Evolutionary conservation across 2,797 vertebrate species (phyloP), one percentile per base, ranked within the genome.

Genomic region (Morus bassanus): DNA sequence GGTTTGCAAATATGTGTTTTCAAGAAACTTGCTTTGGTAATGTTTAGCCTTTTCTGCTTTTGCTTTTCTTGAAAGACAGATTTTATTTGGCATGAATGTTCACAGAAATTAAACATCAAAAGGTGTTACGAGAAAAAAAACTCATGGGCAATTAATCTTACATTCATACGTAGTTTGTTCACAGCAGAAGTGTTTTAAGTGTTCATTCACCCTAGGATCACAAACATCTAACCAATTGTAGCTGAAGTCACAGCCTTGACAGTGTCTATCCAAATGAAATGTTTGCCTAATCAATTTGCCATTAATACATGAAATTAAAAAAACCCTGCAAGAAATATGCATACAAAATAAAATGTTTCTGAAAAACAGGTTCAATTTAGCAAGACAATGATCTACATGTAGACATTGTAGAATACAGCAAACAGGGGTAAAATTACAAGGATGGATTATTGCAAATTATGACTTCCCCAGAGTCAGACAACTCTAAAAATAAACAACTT

Each of bases 91-190:
- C 63, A 59, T 15, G n/a, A 89, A 67, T 2, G 11, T 48, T 82
- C 13, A 8, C 2, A 64, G 63, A 94, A 94, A 94, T 30, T 30
- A 15, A 75, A 80, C 53, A 80, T 51, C 53, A 60, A 57, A 94
- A 72, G 45, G 53, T 39, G 10, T 8, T 79, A 51, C 7, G 27
- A 76, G 43, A 65, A 74, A 88, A 93, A 88, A 93, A 68, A 65
- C 16, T 72, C 37, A 8, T 35, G 31, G 18, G 12, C 30, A 78
- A 89, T 86, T 79, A 91, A 67, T 85, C 86, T 86, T 48, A 70
- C 35, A 79, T 84, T 88, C 39, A 35, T 69, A 93, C 86, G 12
- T 86, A 89, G 50, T 45, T n/a, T 88, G 53, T 75, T 88, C 68
- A 72, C 24, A 89, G 72, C 48, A 64, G 23, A 91, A 88, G 8